These are phyloP conservation scores for Caprella mutica DNA, from an alignment of 2,888 invertebrate species.

Conservation along the genomic window DNA sequence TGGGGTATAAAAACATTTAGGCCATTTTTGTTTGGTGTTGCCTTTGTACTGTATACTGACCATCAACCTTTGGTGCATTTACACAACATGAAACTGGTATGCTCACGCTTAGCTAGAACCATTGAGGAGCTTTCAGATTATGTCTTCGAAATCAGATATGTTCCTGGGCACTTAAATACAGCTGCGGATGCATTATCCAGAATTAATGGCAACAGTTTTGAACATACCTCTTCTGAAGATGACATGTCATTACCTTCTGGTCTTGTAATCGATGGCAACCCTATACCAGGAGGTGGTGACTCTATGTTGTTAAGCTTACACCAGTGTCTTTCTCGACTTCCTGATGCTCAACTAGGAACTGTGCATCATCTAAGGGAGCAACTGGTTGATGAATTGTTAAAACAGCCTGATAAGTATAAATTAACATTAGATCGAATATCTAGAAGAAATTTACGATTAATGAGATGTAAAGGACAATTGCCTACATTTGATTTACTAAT, in stretches of 20 bases:
- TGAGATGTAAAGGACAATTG: too few species aligned
- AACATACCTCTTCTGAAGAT: too few species aligned
- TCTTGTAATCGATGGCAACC: not conserved
- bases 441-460: too few species aligned
- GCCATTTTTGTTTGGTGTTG: not conserved
- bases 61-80: not conserved
- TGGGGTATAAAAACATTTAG: not conserved
- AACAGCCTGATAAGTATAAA: too few species aligned
- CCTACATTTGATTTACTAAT: too few species aligned
- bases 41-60: not conserved
- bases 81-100: not conserved
- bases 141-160: not conserved
- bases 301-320: too few species aligned
- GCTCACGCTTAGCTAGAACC: not conserved
- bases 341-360: too few species aligned
- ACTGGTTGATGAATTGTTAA: too few species aligned
- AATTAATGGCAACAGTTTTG: too few species aligned
- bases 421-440: too few species aligned
- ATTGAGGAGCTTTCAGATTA: not conserved
- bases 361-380: too few species aligned
- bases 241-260: not conserved
- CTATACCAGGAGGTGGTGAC: not conserved
- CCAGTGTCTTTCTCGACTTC: too few species aligned
- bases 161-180: not conserved
- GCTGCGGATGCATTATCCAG: not conserved